Evolutionary conservation across 2,888 invertebrate genomes (phyloP), one percentile per base, ranked within the genome.

Genomic region (Phanerotoma sp.): DNA sequence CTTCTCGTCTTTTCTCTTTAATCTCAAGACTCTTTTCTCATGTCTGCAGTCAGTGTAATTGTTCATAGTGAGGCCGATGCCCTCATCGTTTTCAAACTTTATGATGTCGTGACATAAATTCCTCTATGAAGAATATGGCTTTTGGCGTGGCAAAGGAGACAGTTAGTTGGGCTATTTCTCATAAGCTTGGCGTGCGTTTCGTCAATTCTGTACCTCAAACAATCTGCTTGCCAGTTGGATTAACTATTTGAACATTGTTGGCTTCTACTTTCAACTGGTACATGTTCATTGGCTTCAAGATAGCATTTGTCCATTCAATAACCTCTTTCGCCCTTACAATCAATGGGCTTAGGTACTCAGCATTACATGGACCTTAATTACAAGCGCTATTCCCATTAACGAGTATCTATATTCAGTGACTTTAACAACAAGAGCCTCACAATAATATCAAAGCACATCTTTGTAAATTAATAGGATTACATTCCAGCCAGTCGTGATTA

Each of bases 181-280:
- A 25, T 30, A 30, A 40, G 40, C 16, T 40, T 47, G 37, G 37
- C 25, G 25, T 35, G 35, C 38, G 40, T 49, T 49, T 49, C 40
- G 21, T 15, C 40, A 40, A 49, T 38, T 49, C 47, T 25, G 38
- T 49, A 40, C 33, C 16, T n/a, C 49, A 40, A 49, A 49, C 49
- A 49, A 49, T 49, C 40, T 10, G 40, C 20, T 28, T 9, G 5
- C 5, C 40, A 40, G 40, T 38, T 28, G 49, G 40, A 49, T 40
- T 38, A 40, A 49, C 49, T 40, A 38, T 40, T 40, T 28, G 40
- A 25, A 40, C 49, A 49, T 49, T 40, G 49, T 49, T 49, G 49
- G 49, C 30, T 49, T 49, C 38, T 16, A 49, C 40, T 49, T 49
- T 40, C 18, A 30, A 37, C 38, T 11, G 5, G 49, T 28, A 11